These are phyloP conservation scores for Theristus sp. DNA, from an alignment of 2,888 invertebrate genomes.

Conservation along the genomic window DNA sequence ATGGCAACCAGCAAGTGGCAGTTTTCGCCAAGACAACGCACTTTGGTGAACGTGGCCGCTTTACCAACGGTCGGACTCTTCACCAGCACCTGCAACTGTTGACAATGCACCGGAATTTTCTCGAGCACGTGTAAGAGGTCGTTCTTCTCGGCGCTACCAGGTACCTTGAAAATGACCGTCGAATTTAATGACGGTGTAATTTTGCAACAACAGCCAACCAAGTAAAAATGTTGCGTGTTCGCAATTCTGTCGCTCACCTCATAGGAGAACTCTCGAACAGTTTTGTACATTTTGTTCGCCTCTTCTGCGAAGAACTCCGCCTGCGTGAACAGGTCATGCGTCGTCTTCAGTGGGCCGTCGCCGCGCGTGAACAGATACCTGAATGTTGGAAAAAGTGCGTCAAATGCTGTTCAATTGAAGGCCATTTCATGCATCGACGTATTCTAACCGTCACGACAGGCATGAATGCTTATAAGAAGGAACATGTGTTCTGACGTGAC, in stretches of 20 bases:
- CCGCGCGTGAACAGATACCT: constrained; percentile 30
- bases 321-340: constrained; percentile 38
- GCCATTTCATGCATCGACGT: too few species aligned
- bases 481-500: too few species aligned
- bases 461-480: too few species aligned
- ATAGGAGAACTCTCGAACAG: constrained; percentile 91
- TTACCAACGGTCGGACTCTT: constrained; percentile 96
- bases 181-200: too few species aligned
- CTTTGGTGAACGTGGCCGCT: constrained; percentile 95
- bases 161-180: too few species aligned
- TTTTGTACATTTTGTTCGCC: constrained; percentile 94
- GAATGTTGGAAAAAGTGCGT: too few species aligned
- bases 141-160: constrained; percentile 82
- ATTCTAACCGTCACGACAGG: too few species aligned
- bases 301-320: constrained; percentile 54
- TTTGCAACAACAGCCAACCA: neutral
- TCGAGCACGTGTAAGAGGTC: constrained; percentile 79
- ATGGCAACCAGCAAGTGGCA: neutral
- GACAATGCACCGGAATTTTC: constrained; percentile 87
- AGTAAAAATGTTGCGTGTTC: neutral
- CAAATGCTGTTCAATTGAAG: too few species aligned
- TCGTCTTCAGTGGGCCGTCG: constrained; percentile 28
- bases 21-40: constrained; percentile 11
- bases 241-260: constrained; percentile 47
- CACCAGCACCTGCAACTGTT: constrained; percentile 88